These are phyloP conservation scores for Paguma larvata DNA, from an alignment of 2,797 vertebrate genomes.

Conservation along the genomic window DNA sequence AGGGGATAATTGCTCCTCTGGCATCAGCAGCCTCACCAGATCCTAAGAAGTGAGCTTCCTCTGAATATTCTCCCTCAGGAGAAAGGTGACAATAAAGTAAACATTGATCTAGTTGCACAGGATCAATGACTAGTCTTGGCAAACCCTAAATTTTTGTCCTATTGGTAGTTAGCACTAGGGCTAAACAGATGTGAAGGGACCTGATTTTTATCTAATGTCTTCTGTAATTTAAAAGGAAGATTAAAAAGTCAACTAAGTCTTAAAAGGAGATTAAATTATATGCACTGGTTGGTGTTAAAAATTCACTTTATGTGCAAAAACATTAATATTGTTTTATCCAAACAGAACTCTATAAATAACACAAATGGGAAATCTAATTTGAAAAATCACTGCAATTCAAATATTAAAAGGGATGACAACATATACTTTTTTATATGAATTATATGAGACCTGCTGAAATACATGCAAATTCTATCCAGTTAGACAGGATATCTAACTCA, in stretches of 20 bases:
- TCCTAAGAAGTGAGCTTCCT: background rate
- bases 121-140: background rate
- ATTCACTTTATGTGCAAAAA: slow-evolving; percentile 13
- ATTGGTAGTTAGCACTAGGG: background rate
- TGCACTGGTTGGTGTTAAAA: background rate
- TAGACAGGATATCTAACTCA: background rate
- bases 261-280: background rate
- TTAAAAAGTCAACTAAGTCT: background rate
- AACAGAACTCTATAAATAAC: slow-evolving; percentile 31
- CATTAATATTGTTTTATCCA: slow-evolving; percentile 10
- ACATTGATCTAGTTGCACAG: background rate
- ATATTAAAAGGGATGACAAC: background rate
- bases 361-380: background rate
- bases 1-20: background rate
- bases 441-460: background rate
- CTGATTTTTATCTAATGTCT: background rate
- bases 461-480: background rate
- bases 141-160: background rate
- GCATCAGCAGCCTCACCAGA: background rate
- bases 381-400: slow-evolving; percentile 30
- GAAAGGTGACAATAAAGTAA: background rate
- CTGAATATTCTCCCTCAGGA: background rate
- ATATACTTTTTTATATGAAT: background rate
- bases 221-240: slow-evolving; percentile 2
- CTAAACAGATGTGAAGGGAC: background rate